A percentile compares a stretch with the other conserved stretches of the same genome.
phyloP scores from a whole-genome alignment of 92 coral and sea anemone species.

The Zoanthus sansibaricus region DNA sequence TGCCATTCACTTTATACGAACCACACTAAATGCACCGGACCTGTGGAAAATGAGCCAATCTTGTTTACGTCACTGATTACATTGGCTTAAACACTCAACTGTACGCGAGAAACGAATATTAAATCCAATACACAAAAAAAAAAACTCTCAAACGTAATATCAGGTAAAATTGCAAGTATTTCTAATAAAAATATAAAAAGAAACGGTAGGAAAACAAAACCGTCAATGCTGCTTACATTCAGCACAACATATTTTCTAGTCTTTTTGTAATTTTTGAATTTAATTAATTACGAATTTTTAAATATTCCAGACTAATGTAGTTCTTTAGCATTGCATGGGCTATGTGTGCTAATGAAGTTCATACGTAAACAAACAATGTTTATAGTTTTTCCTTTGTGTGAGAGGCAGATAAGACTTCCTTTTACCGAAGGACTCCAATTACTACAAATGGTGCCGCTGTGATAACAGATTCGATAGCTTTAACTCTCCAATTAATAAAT shows the following conservation, averaged over 20 bases:
- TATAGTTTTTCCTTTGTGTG: background rate
- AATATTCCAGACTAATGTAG: too few relatives aligned
- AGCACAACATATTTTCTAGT: too few relatives aligned
- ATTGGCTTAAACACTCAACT: too few relatives aligned
- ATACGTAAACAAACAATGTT: background rate
- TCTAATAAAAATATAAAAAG: too few relatives aligned
- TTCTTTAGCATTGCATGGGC: background rate
- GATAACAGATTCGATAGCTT: slow-evolving; percentile 8
- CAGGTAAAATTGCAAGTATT: too few relatives aligned
- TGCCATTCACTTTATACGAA: slow-evolving; percentile 6
- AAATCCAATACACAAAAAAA: too few relatives aligned
- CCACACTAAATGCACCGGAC: background rate
- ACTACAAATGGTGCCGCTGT: background rate
- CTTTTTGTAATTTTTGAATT: too few relatives aligned
- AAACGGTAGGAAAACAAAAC: too few relatives aligned
- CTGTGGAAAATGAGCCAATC: background rate
- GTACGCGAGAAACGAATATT: too few relatives aligned
- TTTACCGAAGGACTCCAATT: background rate
- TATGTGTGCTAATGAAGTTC: background rate
- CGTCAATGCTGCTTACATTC: too few relatives aligned
- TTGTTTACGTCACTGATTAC: background rate
- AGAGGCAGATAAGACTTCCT: background rate
- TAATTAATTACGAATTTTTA: too few relatives aligned
- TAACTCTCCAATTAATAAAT: background rate
- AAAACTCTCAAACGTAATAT: too few relatives aligned